Evolutionary conservation across 2,888 invertebrate species (phyloP).

Genomic region (Psylliodes chrysocephalus): DNA sequence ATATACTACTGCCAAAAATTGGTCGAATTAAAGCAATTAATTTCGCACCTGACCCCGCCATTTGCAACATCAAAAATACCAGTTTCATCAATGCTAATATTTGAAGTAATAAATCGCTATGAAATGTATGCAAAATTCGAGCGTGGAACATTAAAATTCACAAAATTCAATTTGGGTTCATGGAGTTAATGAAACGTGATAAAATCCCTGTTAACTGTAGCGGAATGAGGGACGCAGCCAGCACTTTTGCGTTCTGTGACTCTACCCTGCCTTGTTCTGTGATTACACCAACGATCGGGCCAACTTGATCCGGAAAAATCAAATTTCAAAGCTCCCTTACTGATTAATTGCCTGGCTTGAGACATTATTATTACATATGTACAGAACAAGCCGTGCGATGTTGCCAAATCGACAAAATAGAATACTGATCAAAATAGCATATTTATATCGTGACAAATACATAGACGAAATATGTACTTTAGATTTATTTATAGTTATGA

Average conservation of each 20-base stretch:
- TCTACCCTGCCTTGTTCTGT: slow-evolving; percentile 47
- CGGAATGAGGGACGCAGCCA: slow-evolving; percentile 55
- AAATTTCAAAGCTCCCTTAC: slow-evolving; percentile 60
- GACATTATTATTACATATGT: slow-evolving; percentile 52
- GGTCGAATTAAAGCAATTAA: slow-evolving; percentile 18
- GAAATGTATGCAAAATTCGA: slow-evolving; percentile 38
- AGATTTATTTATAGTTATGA: too few relatives aligned
- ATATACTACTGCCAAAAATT: neutral
- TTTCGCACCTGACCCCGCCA: neutral
- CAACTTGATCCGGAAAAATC: slow-evolving; percentile 61
- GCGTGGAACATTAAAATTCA: slow-evolving; percentile 56
- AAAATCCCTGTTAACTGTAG: slow-evolving; percentile 57
- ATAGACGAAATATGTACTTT: too few relatives aligned
- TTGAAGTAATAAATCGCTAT: slow-evolving; percentile 47
- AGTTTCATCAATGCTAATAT: slow-evolving; percentile 22
- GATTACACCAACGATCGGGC: slow-evolving; percentile 57
- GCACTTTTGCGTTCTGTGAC: slow-evolving; percentile 25
- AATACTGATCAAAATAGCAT: too few relatives aligned
- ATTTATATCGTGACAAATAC: too few relatives aligned
- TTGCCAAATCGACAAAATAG: slow-evolving; percentile 10
- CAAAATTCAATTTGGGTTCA: slow-evolving; percentile 58
- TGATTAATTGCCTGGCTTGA: slow-evolving; percentile 59
- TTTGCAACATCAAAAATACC: slow-evolving; percentile 16
- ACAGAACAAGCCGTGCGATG: slow-evolving; percentile 1
- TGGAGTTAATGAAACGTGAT: slow-evolving; percentile 60